These are phyloP conservation scores for Nestor notabilis DNA, from an alignment of 2,113 vertebrate genomes.

Conservation along the genomic window DNA sequence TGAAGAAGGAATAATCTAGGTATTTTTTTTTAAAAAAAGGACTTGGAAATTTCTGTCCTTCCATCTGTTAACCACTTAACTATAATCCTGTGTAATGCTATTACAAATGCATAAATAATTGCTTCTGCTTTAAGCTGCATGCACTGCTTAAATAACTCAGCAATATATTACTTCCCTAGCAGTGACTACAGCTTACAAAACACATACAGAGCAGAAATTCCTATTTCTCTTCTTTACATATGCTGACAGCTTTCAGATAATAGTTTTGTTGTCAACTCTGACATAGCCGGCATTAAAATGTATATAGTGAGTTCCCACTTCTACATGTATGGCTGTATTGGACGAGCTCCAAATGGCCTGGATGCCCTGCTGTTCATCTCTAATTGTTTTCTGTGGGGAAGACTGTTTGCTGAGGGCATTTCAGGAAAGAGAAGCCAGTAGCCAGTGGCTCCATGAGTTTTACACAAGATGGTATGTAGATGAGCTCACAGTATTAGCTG, in stretches of 20 bases:
- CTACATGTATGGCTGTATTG: neutral
- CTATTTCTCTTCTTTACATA: neutral
- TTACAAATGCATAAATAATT: constrained; percentile 13
- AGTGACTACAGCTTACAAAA: neutral
- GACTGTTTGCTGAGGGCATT: neutral
- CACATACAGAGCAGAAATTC: neutral
- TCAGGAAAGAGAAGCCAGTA: neutral
- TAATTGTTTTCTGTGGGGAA: neutral
- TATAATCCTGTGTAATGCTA: constrained; percentile 31
- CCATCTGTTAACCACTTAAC: neutral
- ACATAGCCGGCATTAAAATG: neutral
- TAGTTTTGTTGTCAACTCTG: neutral
- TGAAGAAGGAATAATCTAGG: neutral
- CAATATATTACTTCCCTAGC: neutral
- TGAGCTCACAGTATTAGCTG: neutral
- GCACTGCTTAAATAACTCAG: neutral
- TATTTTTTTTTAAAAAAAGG: neutral
- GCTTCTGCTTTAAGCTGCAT: neutral
- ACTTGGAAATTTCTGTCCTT: constrained; percentile 1
- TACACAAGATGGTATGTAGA: neutral
- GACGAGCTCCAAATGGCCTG: neutral
- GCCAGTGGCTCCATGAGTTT: neutral
- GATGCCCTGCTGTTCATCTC: neutral
- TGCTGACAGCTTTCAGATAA: neutral
- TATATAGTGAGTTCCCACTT: neutral